Base-by-base conservation (phyloP, 2,113 vertebrate genomes). In the Rana temporaria region DNA sequence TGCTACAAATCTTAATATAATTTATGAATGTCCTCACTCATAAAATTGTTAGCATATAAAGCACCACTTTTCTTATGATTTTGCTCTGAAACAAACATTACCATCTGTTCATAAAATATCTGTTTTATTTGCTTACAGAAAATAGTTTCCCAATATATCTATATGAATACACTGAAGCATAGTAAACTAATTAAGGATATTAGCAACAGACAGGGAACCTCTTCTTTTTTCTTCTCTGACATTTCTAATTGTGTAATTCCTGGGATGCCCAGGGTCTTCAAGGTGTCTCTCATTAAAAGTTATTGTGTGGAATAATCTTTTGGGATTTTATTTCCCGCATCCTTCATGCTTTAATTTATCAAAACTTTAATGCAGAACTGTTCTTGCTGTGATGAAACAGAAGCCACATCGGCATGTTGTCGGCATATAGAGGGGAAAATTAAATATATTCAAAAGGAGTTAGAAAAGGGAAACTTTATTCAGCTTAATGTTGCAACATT, bases 251-350 rank as follows among this genome's bases (percentile, higher is more conserved):
- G 26, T 69, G n/a, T 59, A 42, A 57, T 24, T 48, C 20, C 18
- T 62, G 20, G 66, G 34, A 70, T 60, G 16, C 64, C 19, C 68
- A n/a, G 30, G 14, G 19, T 38, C n/a, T 30, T 68, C 53, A 68
- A 68, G 52, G 77, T 79, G 48, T 16, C 65, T 69, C 64, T 79
- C 65, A 79, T 79, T 79, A 79, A 79, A 78, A 79, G 48, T 57
- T 56, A 79, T 68, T 79, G 77, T 38, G 19, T 59, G 32, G 38
- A 57, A 68, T 22, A 68, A 57, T 42, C 65, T 68, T 68, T 2
- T 22, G 19, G 65, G 26, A 59, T 69, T 69, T 79, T 68, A 24
- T 59, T 38, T 79, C 14, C 19, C 20, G 17, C 18, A 26, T 57
- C 42, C 62, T 53, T 53, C 17, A 63, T 53, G n/a, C 62, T 78